phyloP scores from a whole-genome alignment of 2,888 invertebrate genomes.

The Drosophila peninsularis region DNA sequence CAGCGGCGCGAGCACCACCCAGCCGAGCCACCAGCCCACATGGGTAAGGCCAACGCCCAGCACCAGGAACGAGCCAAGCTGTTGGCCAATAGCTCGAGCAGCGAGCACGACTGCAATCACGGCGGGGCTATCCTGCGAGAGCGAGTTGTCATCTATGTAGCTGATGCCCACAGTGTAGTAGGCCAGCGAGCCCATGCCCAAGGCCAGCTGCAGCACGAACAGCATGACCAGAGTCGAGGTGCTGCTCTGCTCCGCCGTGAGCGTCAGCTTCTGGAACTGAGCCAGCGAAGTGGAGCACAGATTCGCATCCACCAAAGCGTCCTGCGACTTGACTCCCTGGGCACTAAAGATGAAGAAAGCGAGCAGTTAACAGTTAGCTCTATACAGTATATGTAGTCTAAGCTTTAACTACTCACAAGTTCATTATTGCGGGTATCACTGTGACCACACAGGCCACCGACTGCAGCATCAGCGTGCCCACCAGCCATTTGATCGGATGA shows the following conservation, averaged over 20 bases:
- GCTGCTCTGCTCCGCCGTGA: slow-evolving; percentile 74
- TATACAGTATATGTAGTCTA: neutral
- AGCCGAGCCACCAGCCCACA: slow-evolving; percentile 85
- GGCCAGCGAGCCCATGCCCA: slow-evolving; percentile 85
- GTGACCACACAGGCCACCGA: slow-evolving; percentile 85
- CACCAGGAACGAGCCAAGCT: slow-evolving; percentile 83
- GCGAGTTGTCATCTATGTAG: slow-evolving; percentile 88
- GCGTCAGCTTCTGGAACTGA: slow-evolving; percentile 55
- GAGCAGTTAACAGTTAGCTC: neutral
- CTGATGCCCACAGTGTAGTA: slow-evolving; percentile 87
- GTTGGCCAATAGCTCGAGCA: slow-evolving; percentile 82
- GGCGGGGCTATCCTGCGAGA: slow-evolving; percentile 85
- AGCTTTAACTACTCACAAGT: slow-evolving; percentile 78
- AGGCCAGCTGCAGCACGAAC: slow-evolving; percentile 85
- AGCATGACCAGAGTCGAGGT: slow-evolving; percentile 85
- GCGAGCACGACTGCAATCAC: slow-evolving; percentile 84
- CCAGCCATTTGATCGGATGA: slow-evolving; percentile 87
- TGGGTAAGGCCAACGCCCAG: slow-evolving; percentile 73
- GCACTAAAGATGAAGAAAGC: slow-evolving; percentile 48
- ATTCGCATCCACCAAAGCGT: slow-evolving; percentile 58
- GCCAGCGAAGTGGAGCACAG: slow-evolving; percentile 68
- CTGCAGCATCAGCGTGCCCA: slow-evolving; percentile 86
- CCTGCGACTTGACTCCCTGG: slow-evolving; percentile 46
- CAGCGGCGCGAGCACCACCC: slow-evolving; percentile 85
- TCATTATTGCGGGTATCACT: slow-evolving; percentile 86